phyloP scores from a whole-genome alignment of 2,888 invertebrate species.

The Macaria notata region DNA sequence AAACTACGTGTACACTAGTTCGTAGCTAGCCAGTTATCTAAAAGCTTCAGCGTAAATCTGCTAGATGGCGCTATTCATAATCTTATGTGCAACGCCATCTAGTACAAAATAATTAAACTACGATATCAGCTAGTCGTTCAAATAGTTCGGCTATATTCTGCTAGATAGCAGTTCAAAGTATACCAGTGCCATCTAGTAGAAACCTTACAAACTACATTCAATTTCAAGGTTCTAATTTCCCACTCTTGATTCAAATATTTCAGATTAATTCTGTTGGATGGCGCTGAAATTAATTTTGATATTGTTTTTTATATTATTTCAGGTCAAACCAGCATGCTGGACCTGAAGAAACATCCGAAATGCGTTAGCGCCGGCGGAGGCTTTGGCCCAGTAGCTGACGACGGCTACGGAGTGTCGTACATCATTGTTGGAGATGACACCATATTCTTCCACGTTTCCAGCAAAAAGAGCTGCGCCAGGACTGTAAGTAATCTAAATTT shows the following conservation, averaged over 20 bases:
- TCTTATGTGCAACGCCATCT: no score
- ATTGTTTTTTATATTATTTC: slow-evolving; percentile 3
- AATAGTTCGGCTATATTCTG: no score
- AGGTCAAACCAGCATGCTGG: slow-evolving; percentile 93
- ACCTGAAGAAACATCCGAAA: slow-evolving; percentile 93
- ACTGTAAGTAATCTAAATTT: slow-evolving; percentile 86
- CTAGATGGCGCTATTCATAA: no score
- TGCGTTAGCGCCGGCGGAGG: slow-evolving; percentile 98
- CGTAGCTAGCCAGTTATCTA: no score
- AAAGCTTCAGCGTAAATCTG: no score
- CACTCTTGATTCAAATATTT: not conserved
- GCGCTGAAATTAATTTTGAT: not conserved
- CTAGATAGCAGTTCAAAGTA: no score
- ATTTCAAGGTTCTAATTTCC: no score
- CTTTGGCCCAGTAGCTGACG: slow-evolving; percentile 99
- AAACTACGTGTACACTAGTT: no score
- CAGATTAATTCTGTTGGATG: slow-evolving; percentile 7
- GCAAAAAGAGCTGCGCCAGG: slow-evolving; percentile 93
- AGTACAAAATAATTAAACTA: no score
- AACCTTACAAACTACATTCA: no score
- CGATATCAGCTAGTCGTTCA: no score
- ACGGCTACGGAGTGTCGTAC: slow-evolving; percentile 99
- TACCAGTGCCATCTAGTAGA: slow-evolving; percentile 7
- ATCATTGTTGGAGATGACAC: slow-evolving; percentile 98
- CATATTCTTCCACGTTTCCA: slow-evolving; percentile 98